Evolutionary conservation across 2,113 vertebrate genomes (phyloP).

Genomic region (Perca fluviatilis): DNA sequence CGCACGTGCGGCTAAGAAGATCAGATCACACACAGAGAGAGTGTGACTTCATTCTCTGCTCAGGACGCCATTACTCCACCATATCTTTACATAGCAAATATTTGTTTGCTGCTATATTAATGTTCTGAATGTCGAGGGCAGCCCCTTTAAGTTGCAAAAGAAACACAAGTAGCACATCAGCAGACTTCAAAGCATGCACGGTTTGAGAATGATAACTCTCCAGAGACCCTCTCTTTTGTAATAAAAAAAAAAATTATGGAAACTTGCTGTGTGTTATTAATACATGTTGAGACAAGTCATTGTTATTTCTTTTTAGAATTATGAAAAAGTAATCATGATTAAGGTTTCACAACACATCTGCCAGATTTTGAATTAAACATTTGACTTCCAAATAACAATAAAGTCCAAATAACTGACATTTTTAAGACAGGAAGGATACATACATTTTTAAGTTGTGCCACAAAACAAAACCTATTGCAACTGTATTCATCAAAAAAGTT

Average conservation of each 20-base stretch:
- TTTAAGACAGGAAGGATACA: background rate
- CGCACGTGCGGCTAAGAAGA: too few relatives aligned
- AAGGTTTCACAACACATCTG: background rate
- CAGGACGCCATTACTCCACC: too few relatives aligned
- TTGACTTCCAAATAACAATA: background rate
- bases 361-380: background rate
- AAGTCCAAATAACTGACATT: background rate
- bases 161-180: background rate
- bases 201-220: background rate
- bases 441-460: background rate
- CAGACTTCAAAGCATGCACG: background rate
- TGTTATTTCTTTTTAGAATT: too few relatives aligned
- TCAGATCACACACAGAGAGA: too few relatives aligned
- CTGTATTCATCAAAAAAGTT: background rate
- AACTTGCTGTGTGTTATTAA: background rate
- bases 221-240: background rate
- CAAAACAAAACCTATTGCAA: background rate
- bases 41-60: too few relatives aligned
- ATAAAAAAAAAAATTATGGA: background rate
- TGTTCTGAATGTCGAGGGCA: too few relatives aligned
- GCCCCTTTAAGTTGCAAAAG: background rate
- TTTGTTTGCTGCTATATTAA: too few relatives aligned
- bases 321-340: background rate
- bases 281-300: background rate
- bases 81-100: too few relatives aligned